Evolutionary conservation across 2,888 invertebrate genomes (phyloP).

Genomic region (Polietes domitor): DNA sequence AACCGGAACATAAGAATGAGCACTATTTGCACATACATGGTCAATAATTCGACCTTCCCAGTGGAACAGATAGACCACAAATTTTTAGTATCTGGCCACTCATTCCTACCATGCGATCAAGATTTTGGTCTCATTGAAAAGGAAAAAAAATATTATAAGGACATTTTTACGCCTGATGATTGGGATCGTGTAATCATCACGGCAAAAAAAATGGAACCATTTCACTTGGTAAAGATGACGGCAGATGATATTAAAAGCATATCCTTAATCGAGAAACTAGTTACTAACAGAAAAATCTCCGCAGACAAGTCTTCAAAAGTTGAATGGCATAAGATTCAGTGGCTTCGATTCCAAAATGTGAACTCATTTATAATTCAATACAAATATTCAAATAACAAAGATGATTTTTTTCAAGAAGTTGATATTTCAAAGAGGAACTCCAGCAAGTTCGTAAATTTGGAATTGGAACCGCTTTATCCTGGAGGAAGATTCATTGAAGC

Average conservation of each 20-base stretch:
- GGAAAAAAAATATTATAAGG: no score
- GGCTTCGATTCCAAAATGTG: no score
- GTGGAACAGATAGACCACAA: conserved; percentile 53
- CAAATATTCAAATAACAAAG: not conserved
- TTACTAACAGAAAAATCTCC: not conserved
- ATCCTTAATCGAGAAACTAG: no score
- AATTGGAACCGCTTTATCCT: conserved; percentile 54
- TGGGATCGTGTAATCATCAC: no score
- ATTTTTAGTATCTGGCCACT: conserved; percentile 51
- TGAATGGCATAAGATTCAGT: no score
- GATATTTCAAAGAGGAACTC: not conserved
- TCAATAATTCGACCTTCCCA: conserved; percentile 50
- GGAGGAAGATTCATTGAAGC: conserved; percentile 43
- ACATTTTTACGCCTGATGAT: no score
- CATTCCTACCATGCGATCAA: no score
- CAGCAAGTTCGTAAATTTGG: conserved; percentile 55
- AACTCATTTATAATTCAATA: no score
- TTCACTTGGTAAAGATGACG: no score
- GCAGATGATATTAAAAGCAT: no score
- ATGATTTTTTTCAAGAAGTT: conserved; percentile 7
- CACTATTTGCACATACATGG: conserved; percentile 55
- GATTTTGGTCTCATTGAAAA: no score
- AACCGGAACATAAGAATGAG: conserved; percentile 56
- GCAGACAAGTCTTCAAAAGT: not conserved
- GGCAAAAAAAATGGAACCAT: conserved; percentile 4